Evolutionary conservation across 1,140 invertebrate species (phyloP).

Genomic region (Pseudomyrmex pallidus): DNA sequence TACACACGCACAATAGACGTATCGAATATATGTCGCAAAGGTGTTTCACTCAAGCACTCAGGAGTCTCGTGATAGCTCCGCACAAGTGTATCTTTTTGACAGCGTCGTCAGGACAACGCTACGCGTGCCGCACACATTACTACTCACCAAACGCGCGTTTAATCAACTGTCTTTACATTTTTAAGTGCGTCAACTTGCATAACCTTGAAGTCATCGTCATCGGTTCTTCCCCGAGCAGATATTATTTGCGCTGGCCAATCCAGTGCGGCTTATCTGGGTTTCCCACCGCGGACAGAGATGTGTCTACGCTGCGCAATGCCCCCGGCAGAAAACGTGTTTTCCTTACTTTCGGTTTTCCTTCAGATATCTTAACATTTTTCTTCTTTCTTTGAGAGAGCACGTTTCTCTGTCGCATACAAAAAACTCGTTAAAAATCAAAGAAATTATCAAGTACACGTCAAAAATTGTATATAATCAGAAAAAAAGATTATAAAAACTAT

Average conservation of each 20-base stretch:
- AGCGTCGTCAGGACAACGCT: not conserved
- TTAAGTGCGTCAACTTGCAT: constrained; percentile 37
- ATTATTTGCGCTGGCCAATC: constrained; percentile 47
- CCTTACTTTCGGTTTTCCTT: no score
- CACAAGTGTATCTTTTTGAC: no score
- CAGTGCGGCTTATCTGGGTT: not conserved
- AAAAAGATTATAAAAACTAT: no score
- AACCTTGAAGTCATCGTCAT: constrained; percentile 67
- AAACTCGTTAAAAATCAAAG: no score
- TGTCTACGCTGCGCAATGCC: not conserved
- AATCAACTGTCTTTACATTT: constrained; percentile 49
- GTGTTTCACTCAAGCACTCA: not conserved
- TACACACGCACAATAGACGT: not conserved
- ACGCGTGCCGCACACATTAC: no score
- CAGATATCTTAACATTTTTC: no score
- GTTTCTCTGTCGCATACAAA: no score
- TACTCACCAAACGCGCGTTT: constrained; percentile 45
- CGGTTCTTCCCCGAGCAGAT: constrained; percentile 71
- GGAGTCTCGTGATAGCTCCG: not conserved
- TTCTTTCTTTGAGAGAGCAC: no score
- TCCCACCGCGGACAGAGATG: constrained; percentile 1
- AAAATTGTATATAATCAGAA: no score
- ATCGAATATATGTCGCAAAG: not conserved
- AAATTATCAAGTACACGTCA: no score
- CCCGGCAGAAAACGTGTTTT: not conserved